Base-by-base conservation (phyloP, 2,113 vertebrate genomes). In the Notechis scutatus region DNA sequence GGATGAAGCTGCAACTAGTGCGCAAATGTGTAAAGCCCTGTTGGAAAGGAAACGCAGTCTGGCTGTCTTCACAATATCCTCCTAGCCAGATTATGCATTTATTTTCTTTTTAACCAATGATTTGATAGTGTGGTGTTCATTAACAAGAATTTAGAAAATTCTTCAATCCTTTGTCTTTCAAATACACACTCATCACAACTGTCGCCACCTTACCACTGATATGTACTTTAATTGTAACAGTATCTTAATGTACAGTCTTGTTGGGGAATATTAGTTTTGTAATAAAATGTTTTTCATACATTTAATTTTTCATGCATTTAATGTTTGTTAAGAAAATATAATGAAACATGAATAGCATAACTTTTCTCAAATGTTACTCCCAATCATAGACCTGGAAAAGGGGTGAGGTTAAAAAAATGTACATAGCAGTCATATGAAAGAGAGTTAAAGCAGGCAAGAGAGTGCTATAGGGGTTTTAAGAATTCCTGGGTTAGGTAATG, bases 251-350 rank as follows among this genome's bases (percentile, higher is more conserved):
- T 93, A 93, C 69, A 90, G 55, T n/a, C 74, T 61, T 87, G 56
- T 61, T 29, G 34, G n/a, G 42, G 88, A 90, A 56, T 87, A 42
- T 55, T 90, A 90, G 92, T 93, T 93, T 93, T 93, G 81, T 93
- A 93, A 93, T 93, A 85, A 93, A 93, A 90, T 64, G 56, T 90
- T 85, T 90, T 86, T n/a, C 55, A 45, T 74, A 88, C 69, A 5
- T 24, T 64, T 64, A 4, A 26, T 8, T 26, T 45, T 92, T 42
- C 47, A n/a, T 11, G 59, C 23, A 15, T 21, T 61, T 39, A 92
- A 15, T 34, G 54, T 47, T 81, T 81, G 26, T 42, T 81, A 20
- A 81, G 74, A 39, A 42, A 81, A 42, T 11, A 9, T 8, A 15
- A 0, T n/a, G 3, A 42, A 57, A 56, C 23, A 34, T 3, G 11